Base-by-base conservation (phyloP, 2,888 invertebrate genomes). In the Melipona bicolor region DNA sequence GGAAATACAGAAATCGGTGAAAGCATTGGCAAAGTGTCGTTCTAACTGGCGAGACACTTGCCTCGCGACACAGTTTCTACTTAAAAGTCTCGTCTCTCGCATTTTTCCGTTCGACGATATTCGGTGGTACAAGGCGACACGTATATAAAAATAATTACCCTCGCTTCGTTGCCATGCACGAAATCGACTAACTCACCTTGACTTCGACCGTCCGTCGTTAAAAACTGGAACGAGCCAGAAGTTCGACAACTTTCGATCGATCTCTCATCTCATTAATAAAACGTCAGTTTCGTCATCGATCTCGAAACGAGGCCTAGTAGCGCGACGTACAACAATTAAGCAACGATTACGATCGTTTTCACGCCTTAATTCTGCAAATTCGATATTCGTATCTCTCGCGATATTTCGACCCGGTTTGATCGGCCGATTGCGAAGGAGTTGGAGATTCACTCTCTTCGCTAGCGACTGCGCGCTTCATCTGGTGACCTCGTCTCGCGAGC, bases 191-290 rank as follows among this genome's bases (percentile, higher is more conserved):
- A 83, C 83, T 83, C 68, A 71, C 82, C 83, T 83, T 82, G 82
- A 76, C 82, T 68, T 65, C 56, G 52, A 19, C 61, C 71, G 71
- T 56, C 50, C 61, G 67, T 49, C 67, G 67, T 72, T 43, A 17
- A 83, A 76, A 83, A 76, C 76, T 83, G 83, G 83, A 82, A 82
- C 83, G 71, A 76, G 56, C 56, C 62, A 81, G 70, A 82, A 67
- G 71, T 71, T 82, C 71, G 82, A 54, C 76, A 71, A 82, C 83
- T 83, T 83, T 83, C 83, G 71, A 83, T 76, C 76, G 83, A 50
- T 83, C 76, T 36, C 11, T 9, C 24, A 21, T 62, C 54, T 80
- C 69, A 67, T 75, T 82, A 83, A 83, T 82, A 76, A 43, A 43
- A 67, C 68, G 56, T 50, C 68, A 27, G 67, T 83, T 76, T 82